Conservation (phyloP, 2,113 vertebrate genomes). For the Cinclus mexicanus region DNA sequence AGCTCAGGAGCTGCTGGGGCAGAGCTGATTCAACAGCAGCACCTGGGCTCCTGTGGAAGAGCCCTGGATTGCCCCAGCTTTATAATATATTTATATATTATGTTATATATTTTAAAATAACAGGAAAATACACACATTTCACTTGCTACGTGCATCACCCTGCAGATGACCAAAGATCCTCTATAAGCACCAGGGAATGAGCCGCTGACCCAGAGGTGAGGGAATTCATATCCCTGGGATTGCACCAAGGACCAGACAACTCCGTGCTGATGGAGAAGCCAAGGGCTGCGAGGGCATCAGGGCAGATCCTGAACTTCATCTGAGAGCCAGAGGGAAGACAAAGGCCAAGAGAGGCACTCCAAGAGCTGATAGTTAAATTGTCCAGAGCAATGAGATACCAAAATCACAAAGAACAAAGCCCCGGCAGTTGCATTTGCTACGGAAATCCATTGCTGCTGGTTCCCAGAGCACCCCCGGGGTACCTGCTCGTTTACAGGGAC, state of each 20-base stretch:
- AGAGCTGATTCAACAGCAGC: background rate
- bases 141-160: background rate
- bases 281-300: background rate
- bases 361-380: background rate
- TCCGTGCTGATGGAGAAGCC: background rate
- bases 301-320: background rate
- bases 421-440: background rate
- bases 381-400: background rate
- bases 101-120: background rate
- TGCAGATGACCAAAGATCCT: background rate
- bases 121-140: fast-evolving
- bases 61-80: background rate
- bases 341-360: background rate
- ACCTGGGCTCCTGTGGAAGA: background rate
- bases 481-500: background rate
- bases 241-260: background rate
- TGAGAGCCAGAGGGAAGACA: background rate
- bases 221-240: background rate
- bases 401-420: background rate
- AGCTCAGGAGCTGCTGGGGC: background rate
- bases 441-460: background rate
- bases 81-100: no score
- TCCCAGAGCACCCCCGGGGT: background rate
- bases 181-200: background rate
- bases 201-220: background rate